These are phyloP conservation scores for Catocala nupta DNA, from an alignment of 2,888 invertebrate species.

Conservation along the genomic window DNA sequence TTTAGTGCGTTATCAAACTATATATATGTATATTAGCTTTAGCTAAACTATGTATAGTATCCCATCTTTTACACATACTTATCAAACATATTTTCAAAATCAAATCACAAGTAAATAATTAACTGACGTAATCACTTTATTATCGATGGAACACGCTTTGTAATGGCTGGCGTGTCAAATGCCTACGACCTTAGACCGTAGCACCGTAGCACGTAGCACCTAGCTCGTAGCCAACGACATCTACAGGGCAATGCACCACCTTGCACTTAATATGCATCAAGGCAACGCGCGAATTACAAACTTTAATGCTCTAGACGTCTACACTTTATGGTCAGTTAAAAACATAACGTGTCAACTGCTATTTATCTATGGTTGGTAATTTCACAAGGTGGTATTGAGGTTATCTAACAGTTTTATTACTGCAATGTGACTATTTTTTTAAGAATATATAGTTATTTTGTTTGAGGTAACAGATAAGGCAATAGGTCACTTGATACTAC, in stretches of 20 bases:
- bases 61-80: too few relatives aligned
- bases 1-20: too few relatives aligned
- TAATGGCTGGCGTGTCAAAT: constrained; percentile 40
- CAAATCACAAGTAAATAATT: neutral
- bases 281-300: constrained; percentile 58
- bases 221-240: constrained; percentile 60
- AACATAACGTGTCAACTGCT: neutral
- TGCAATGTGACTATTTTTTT: too few relatives aligned
- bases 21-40: too few relatives aligned
- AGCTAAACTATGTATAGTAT: too few relatives aligned
- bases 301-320: constrained; percentile 37
- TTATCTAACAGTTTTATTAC: too few relatives aligned
- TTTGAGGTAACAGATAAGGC: too few relatives aligned
- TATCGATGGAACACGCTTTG: constrained; percentile 13
- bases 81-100: neutral
- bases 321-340: constrained; percentile 8
- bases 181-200: constrained; percentile 45
- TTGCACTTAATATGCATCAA: constrained; percentile 82
- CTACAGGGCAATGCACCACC: constrained; percentile 79
- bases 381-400: too few relatives aligned
- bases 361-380: constrained; percentile 5
- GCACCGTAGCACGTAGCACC: constrained; percentile 11
- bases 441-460: too few relatives aligned
- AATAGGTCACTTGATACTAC: too few relatives aligned
- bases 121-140: constrained; percentile 1